Evolutionary conservation across 2,888 invertebrate genomes (phyloP).

Genomic region (Hemaris fuciformis): DNA sequence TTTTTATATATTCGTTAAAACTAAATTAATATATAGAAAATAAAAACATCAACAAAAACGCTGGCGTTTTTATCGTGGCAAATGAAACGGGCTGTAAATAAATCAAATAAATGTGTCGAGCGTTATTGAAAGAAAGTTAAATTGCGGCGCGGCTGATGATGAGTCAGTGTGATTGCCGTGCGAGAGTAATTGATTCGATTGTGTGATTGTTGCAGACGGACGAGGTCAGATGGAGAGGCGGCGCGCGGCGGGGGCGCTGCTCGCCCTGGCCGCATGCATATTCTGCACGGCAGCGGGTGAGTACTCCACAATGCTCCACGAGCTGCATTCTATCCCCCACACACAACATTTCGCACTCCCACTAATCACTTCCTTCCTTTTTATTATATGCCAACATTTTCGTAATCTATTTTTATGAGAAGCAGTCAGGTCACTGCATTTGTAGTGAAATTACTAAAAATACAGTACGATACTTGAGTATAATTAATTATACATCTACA

Average conservation of each 20-base stretch:
- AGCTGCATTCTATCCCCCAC: not conserved
- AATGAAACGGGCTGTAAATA: conserved; percentile 9
- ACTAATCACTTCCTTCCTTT: not conserved
- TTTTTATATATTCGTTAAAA: not conserved
- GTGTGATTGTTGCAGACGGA: conserved; percentile 69
- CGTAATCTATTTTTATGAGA: not conserved
- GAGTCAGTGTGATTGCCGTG: conserved; percentile 18
- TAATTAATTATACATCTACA: too few species aligned
- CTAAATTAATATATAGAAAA: not conserved
- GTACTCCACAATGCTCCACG: too few species aligned
- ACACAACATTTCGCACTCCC: not conserved
- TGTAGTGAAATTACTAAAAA: not conserved
- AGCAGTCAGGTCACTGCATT: not conserved
- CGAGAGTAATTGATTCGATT: conserved; percentile 46
- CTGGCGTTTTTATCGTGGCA: not conserved
- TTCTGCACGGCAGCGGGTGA: conserved; percentile 72
- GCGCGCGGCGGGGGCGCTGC: conserved; percentile 79
- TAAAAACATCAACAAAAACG: not conserved
- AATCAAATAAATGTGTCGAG: conserved; percentile 11
- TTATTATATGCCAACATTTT: not conserved
- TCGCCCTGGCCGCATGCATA: conserved; percentile 77
- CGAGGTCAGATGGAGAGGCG: conserved; percentile 77
- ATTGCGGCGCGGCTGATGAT: conserved; percentile 16
- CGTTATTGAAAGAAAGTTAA: conserved; percentile 19
- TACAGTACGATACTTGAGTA: not conserved